Percentiles rank a stretch among this genome's conserved stretches.
Conservation (phyloP, 2,113 vertebrate genomes). For the Polyodon spathula region DNA sequence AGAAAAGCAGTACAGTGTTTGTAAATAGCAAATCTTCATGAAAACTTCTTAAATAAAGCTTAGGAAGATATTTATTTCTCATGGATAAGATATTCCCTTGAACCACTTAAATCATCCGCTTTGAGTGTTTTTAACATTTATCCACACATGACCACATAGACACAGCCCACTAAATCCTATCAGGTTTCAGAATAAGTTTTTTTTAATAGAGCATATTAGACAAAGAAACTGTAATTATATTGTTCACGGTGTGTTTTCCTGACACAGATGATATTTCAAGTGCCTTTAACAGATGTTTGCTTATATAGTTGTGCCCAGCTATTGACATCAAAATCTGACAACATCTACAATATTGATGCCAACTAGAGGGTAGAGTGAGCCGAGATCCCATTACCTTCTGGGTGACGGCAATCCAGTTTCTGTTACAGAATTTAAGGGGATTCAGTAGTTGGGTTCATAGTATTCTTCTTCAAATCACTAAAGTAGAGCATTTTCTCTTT, state of each 20-base stretch:
- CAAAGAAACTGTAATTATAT: too few species aligned
- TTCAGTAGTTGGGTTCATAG: neutral
- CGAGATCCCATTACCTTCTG: neutral
- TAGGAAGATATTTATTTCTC: too few species aligned
- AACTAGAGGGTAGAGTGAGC: neutral
- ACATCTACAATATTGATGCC: neutral
- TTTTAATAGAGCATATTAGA: too few species aligned
- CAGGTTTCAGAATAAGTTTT: too few species aligned
- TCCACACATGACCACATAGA: too few species aligned
- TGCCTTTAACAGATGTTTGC: neutral
- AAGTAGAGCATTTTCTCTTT: slow-evolving; percentile 6
- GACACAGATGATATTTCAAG: neutral
- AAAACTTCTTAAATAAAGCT: too few species aligned
- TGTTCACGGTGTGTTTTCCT: neutral
- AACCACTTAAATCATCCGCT: too few species aligned
- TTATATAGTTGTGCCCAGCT: neutral
- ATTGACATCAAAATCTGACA: neutral
- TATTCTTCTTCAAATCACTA: slow-evolving; percentile 6
- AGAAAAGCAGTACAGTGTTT: too few species aligned
- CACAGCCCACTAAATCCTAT: too few species aligned
- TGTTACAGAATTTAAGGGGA: neutral
- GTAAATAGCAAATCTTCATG: too few species aligned
- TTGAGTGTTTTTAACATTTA: too few species aligned
- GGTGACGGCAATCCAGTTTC: slow-evolving; percentile 1
- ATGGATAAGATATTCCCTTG: too few species aligned